Base-by-base conservation (phyloP, 2,113 vertebrate genomes). In the Bufo gargarizans region DNA sequence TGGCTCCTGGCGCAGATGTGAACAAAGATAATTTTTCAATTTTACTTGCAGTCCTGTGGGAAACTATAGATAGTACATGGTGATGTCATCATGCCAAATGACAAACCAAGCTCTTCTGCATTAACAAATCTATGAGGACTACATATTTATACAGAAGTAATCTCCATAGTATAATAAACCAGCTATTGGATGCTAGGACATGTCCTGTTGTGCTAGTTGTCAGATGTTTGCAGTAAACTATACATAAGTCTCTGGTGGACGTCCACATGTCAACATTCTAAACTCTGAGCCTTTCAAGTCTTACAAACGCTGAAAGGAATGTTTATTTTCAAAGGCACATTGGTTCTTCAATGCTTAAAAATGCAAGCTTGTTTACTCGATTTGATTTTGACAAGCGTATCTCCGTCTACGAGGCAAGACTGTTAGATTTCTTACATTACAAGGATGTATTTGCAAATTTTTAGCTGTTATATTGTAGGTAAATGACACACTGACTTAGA, bases 321-420 rank as follows among this genome's bases (percentile, higher is more conserved):
- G 83, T 74, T 71, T 14, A 58, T 76, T 45, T 72, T 17, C 20
- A 71, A 33, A 69, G 63, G 71, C 63, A 84, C 33, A 74, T 74
- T 33, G 22, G 22, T 58, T 84, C 67, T 45, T 33, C 50, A 19
- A 74, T 58, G 55, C 67, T 74, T 59, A 74, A 47, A 74, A 45
- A 74, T 59, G 22, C 16, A 59, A 6, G 72, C 50, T 85, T 85
- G 50, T 85, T 83, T 67, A 83, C 67, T 85, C 58, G 83, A 85
- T 45, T 85, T 4, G 4, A 74, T 16, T 74, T 20, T 85, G 82
- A 85, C 67, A 76, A 58, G 12, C 56, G 17, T 82, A 65, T 67
- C 79, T 81, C 12, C 12, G 13, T 59, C 69, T 58, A 20, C 20
- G 59, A 83, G 63, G 82, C 83, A 56, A 22, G 20, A 69, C 7